Evolutionary conservation across 2,113 vertebrate genomes (phyloP), one percentile per base, ranked within the genome.

Genomic region (Passer montanus): DNA sequence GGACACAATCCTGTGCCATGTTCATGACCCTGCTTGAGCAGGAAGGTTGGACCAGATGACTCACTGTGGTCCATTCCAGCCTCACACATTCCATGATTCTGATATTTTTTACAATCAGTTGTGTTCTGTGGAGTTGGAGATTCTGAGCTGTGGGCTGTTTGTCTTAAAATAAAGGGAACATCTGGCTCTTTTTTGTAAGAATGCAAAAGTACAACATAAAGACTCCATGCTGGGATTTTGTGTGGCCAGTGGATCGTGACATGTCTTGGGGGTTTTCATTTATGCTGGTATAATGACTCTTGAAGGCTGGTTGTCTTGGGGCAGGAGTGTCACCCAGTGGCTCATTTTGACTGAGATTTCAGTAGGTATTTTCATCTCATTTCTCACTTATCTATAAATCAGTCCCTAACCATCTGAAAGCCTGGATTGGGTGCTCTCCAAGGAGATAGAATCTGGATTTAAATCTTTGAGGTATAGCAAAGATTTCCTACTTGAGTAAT

Each of bases 401-500:
- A 80, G 21, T 59, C 56, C 15, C 39, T 35, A 21, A 35, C 16
- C 11, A 50, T 46, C 55, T 77, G 33, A 95, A 94, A 74, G 70
- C 26, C 26, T 84, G 64, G 21, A 72, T 35, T 18, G 26, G 66
- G 16, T 67, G 35, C 20, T 7, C 33, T 75, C 52, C 52, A 37
- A 82, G 43, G 35, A 75, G 16, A 60, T 2, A 44, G 56, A 74
- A 64, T 58, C 26, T 70, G 18, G 21, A 33, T 80, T 80, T 58
- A 69, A 73, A n/a, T 18, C 37, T 87, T 84, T 83, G 37, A 28
- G 31, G 55, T 84, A 77, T 27, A 35, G 5, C 49, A 80, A 35
- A 41, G 24, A 11, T 84, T 83, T 89, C 80, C 50, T 69, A 37
- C 88, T 47, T 66, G 37, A 92, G 35, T 88, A 86, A 80, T 64